Percentiles rank a stretch among this genome's conserved stretches.
These are phyloP conservation scores for Liasis olivaceus DNA, from an alignment of 2,797 vertebrate genomes.

Conservation along the genomic window DNA sequence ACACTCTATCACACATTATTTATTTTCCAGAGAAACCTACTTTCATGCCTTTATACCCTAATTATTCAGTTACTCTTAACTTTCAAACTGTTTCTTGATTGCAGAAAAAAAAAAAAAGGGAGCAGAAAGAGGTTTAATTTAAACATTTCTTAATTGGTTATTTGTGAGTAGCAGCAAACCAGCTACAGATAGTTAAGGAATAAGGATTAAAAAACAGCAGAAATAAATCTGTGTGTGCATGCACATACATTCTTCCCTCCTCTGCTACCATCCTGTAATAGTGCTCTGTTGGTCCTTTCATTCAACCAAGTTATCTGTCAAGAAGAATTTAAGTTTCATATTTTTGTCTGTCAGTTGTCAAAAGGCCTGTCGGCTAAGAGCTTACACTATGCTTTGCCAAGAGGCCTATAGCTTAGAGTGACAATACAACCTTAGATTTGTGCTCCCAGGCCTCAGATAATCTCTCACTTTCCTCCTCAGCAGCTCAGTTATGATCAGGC, in stretches of 20 bases:
- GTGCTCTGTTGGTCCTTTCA: conserved; percentile 78
- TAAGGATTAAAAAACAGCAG: conserved; percentile 58
- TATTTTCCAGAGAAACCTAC: conserved; percentile 88
- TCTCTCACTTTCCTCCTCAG: conserved; percentile 87
- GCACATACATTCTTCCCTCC: neutral
- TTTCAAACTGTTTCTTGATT: conserved; percentile 74
- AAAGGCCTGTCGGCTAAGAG: conserved; percentile 95
- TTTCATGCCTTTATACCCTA: conserved; percentile 89
- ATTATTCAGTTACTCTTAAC: conserved; percentile 40
- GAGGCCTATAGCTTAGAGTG: conserved; percentile 86
- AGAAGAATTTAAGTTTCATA: conserved; percentile 98
- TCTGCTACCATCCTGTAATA: conserved; percentile 44
- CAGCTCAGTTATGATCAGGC: conserved; percentile 89
- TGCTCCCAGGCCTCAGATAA: conserved; percentile 86
- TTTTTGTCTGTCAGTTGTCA: conserved; percentile 91
- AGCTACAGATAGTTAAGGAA: conserved; percentile 58
- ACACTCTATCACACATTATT: conserved; percentile 3
- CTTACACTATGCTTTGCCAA: conserved; percentile 93
- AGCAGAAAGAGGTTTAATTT: conserved; percentile 1
- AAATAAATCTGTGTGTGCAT: neutral
- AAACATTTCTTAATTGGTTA: neutral
- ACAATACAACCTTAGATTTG: conserved; percentile 95
- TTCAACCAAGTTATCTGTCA: conserved; percentile 90
- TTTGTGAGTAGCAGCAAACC: conserved; percentile 37
- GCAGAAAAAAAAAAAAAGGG: conserved; percentile 21